Conservation (phyloP, 2,888 invertebrate species). For the Diplolepis rosae region DNA sequence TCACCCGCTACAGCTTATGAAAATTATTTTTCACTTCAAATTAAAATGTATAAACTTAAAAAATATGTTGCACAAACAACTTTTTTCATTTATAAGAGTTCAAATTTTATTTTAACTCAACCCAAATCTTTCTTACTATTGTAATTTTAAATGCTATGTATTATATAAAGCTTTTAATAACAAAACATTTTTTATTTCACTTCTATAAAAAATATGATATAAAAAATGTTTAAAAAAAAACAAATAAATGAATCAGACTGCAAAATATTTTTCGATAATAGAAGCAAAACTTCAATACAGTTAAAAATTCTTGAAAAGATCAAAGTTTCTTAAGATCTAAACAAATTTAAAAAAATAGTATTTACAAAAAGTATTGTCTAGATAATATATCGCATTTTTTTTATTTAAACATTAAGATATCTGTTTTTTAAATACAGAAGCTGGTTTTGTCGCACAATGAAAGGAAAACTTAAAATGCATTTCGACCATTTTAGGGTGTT, state of each 20-base stretch:
- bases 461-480: conserved; percentile 20
- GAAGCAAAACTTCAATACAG: neutral
- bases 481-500: too few relatives aligned
- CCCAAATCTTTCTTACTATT: too few relatives aligned
- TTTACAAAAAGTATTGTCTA: conserved; percentile 27
- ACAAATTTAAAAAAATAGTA: conserved; percentile 23
- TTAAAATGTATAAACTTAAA: neutral
- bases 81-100: neutral
- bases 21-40: neutral
- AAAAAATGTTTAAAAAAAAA: conserved; percentile 3
- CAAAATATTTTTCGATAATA: neutral
- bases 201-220: neutral
- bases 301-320: neutral
- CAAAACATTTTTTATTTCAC: neutral
- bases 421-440: conserved; percentile 23
- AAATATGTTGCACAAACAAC: neutral
- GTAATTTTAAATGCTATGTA: neutral
- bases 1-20: neutral
- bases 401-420: conserved; percentile 25
- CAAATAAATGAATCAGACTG: neutral
- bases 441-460: conserved; percentile 2
- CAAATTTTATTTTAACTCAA: too few relatives aligned
- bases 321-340: conserved; percentile 22
- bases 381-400: conserved; percentile 25
- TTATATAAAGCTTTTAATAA: neutral